Evolutionary conservation across 2,888 invertebrate species (phyloP).

Genomic region (Andrena fulva): DNA sequence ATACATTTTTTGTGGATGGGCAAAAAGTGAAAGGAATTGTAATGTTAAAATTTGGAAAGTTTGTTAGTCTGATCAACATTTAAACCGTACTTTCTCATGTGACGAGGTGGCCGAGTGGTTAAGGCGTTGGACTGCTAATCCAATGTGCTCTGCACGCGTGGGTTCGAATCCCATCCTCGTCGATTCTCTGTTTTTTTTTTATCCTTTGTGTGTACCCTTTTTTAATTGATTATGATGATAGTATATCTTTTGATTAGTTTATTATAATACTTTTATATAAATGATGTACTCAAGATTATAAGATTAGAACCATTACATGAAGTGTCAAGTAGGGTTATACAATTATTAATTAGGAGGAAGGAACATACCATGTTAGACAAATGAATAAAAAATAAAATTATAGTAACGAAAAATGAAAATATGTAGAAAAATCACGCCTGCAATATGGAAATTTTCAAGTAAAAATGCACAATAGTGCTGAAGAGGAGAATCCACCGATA

Average conservation of each 20-base stretch:
- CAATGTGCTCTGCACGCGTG: slow-evolving; percentile 85
- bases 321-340: too few species aligned
- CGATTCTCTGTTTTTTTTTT: slow-evolving; percentile 73
- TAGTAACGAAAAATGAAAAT: background rate
- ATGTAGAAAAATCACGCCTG: background rate
- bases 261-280: background rate
- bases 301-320: too few species aligned
- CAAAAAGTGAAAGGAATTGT: slow-evolving; percentile 17
- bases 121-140: slow-evolving; percentile 85
- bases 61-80: slow-evolving; percentile 26
- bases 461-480: background rate
- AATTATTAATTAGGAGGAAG: too few species aligned
- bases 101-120: slow-evolving; percentile 85
- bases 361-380: too few species aligned
- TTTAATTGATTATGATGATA: background rate
- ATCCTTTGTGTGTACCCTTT: slow-evolving; percentile 13
- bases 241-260: background rate
- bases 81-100: slow-evolving; percentile 42
- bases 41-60: slow-evolving; percentile 22
- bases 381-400: background rate
- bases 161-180: slow-evolving; percentile 85
- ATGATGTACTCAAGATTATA: background rate
- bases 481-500: background rate
- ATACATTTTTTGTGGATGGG: background rate
- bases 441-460: background rate